These are phyloP conservation scores for Cremastinae sp. DNA, from an alignment of 2,888 invertebrate genomes.

Conservation along the genomic window DNA sequence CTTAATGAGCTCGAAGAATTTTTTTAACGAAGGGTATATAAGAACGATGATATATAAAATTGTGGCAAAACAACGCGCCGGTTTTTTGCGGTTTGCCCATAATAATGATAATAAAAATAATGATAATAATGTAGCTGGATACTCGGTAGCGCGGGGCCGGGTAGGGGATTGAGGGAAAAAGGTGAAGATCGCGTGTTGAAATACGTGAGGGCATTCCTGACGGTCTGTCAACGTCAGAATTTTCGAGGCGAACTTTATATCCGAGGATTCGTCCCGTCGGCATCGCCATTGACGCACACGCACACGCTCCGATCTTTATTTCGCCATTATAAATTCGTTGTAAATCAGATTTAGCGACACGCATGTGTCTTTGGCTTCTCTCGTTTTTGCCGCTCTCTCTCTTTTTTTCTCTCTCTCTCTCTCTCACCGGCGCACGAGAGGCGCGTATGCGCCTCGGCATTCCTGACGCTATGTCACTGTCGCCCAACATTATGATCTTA, in stretches of 20 bases:
- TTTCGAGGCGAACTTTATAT: conserved; percentile 47
- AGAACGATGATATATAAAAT: not conserved
- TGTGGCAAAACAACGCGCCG: conserved; percentile 6
- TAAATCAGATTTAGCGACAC: conserved; percentile 74
- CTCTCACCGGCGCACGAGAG: conserved; percentile 11
- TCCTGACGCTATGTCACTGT: conserved; percentile 74
- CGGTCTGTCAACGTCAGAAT: conserved; percentile 72
- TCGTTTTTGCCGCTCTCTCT: not conserved
- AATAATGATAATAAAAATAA: too few relatives aligned
- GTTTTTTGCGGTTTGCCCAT: conserved; percentile 36
- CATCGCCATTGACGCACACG: conserved; percentile 3
- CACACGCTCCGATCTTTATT: conserved; percentile 68
- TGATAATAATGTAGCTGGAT: conserved; percentile 41
- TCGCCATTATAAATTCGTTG: conserved; percentile 72
- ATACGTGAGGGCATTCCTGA: conserved; percentile 68
- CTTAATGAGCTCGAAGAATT: too few relatives aligned
- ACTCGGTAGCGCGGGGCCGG: conserved; percentile 20
- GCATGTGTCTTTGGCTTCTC: conserved; percentile 53
- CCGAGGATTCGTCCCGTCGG: conserved; percentile 39
- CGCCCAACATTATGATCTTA: conserved; percentile 73
- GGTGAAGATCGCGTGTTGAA: conserved; percentile 52
- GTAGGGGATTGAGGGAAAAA: too few relatives aligned
- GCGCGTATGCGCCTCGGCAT: conserved; percentile 64
- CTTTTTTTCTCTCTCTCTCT: not conserved
- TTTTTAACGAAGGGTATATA: too few relatives aligned